Percentiles rank a stretch among this genome's conserved stretches.
Evolutionary conservation across 2,797 vertebrate genomes (phyloP).

Genomic region (Melanotaenia trifasciata): DNA sequence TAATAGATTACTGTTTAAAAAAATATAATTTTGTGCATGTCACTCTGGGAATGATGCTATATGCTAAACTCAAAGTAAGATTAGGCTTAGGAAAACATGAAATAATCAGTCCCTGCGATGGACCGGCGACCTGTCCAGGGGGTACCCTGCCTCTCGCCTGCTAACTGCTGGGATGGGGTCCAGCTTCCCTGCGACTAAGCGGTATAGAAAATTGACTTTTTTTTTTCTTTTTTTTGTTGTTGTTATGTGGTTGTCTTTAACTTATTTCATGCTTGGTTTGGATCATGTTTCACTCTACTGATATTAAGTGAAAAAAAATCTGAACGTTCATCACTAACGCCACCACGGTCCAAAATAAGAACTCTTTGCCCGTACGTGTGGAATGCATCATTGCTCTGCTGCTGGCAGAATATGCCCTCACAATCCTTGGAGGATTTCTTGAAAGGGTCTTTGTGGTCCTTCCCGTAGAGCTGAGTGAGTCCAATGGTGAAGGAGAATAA

Average conservation of each 20-base stretch:
- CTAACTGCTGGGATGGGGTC: no score
- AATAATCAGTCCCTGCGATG: no score
- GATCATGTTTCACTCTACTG: background rate
- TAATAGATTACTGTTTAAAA: no score
- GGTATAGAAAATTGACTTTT: no score
- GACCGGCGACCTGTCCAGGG: no score
- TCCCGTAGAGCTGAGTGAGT: constrained; percentile 97
- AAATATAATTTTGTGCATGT: no score
- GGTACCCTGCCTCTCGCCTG: no score
- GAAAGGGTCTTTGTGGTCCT: constrained; percentile 80
- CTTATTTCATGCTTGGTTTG: background rate
- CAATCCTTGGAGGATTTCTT: constrained; percentile 87
- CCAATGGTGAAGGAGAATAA: constrained; percentile 98
- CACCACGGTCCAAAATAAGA: constrained; percentile 5
- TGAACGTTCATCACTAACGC: constrained; percentile 23
- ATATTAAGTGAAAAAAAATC: background rate
- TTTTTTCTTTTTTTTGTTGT: background rate
- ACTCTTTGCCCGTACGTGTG: constrained; percentile 87
- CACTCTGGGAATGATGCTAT: no score
- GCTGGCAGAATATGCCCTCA: constrained; percentile 93
- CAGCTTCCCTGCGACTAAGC: no score
- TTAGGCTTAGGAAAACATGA: no score
- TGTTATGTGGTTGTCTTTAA: background rate
- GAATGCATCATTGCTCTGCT: constrained; percentile 95
- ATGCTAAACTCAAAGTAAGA: no score